Percentiles rank a stretch among this genome's conserved stretches.
Evolutionary conservation across 2,888 invertebrate species (phyloP).

Genomic region (Hirtodrosophila trivittata): DNA sequence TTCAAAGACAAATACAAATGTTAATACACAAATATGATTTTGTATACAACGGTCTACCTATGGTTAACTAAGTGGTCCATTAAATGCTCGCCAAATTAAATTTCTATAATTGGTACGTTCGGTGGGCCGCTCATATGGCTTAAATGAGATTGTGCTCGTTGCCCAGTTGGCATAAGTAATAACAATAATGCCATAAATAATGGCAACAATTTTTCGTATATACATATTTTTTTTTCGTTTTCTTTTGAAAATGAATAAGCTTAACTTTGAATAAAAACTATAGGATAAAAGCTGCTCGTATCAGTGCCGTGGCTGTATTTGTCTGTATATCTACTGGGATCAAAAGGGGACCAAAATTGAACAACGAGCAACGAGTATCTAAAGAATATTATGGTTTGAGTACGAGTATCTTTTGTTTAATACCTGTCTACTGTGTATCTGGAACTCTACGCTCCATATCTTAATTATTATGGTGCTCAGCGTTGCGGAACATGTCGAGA

Average conservation of each 20-base stretch:
- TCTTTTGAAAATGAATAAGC: neutral
- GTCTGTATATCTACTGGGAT: neutral
- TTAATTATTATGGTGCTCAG: slow-evolving; percentile 57
- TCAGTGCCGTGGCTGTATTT: neutral
- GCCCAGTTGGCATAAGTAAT: slow-evolving; percentile 27
- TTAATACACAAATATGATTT: slow-evolving; percentile 13
- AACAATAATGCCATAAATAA: slow-evolving; percentile 33
- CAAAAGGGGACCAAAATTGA: neutral
- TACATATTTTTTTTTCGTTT: no score
- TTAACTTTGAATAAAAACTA: no score
- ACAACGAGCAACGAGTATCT: no score
- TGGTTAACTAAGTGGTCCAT: slow-evolving; percentile 15
- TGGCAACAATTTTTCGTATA: slow-evolving; percentile 12
- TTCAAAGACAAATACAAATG: slow-evolving; percentile 29
- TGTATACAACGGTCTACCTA: neutral
- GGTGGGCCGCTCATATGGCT: slow-evolving; percentile 11
- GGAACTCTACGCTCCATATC: slow-evolving; percentile 54
- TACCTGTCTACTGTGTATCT: neutral
- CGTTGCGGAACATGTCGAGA: slow-evolving; percentile 61
- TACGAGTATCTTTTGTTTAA: neutral
- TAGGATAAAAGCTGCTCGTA: no score
- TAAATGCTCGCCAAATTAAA: slow-evolving; percentile 31
- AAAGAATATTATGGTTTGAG: no score
- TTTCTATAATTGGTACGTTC: slow-evolving; percentile 31
- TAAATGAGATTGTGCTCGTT: slow-evolving; percentile 26